Percentiles rank a stretch among this genome's conserved stretches.
Evolutionary conservation across 2,888 invertebrate species (phyloP).

Genomic region (Agrochola macilenta): DNA sequence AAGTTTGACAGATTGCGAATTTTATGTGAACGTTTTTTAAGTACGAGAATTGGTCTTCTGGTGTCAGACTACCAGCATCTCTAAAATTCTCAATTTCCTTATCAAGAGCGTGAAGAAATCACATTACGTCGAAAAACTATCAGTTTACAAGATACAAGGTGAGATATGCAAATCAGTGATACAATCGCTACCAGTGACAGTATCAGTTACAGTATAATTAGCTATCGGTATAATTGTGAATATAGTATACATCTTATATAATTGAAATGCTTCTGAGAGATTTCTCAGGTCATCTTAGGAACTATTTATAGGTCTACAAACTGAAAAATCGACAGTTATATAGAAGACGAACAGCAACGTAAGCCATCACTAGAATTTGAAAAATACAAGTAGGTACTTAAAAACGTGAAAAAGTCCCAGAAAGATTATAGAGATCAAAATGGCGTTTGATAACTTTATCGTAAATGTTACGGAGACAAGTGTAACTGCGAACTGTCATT

Average conservation of each 20-base stretch:
- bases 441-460: not conserved
- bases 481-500: too few relatives aligned
- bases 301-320: not conserved
- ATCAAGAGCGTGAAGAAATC: constrained; percentile 20
- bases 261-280: not conserved
- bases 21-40: too few relatives aligned
- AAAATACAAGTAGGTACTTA: not conserved
- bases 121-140: constrained; percentile 47
- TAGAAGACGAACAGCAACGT: too few relatives aligned
- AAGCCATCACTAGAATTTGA: not conserved
- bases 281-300: not conserved
- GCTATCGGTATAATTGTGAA: constrained; percentile 11
- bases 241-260: constrained; percentile 2
- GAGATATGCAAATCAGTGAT: constrained; percentile 58
- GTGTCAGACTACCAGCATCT: constrained; percentile 5
- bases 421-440: not conserved
- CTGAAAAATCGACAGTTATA: not conserved
- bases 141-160: constrained; percentile 51
- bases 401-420: not conserved
- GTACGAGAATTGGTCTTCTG: too few relatives aligned
- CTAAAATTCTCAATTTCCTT: not conserved
- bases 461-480: too few relatives aligned
- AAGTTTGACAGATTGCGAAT: too few relatives aligned
- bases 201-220: constrained; percentile 55
- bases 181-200: constrained; percentile 44